phyloP scores from a whole-genome alignment of 1,140 invertebrate species.

The Drosophila rhopaloa region DNA sequence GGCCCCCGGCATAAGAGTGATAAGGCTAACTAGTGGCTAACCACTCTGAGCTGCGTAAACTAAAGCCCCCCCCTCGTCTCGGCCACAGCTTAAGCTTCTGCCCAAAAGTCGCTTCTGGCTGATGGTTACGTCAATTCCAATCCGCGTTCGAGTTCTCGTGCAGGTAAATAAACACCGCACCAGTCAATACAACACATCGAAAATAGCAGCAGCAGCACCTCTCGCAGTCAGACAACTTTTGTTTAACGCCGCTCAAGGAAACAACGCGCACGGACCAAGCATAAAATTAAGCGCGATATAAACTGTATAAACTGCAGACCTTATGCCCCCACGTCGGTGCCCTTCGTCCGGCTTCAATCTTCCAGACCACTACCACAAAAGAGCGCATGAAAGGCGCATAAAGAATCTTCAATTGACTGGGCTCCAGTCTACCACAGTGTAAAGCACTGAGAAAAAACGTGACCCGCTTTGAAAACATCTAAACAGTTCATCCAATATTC shows the following conservation, averaged over 20 bases:
- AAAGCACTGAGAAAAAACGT: conserved; percentile 17
- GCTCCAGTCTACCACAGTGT: conserved; percentile 11
- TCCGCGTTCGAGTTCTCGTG: conserved; percentile 46
- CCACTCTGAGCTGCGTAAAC: conserved; percentile 27
- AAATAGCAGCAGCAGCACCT: conserved; percentile 24
- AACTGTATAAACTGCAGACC: conserved; percentile 75
- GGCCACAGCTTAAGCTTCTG: conserved; percentile 12
- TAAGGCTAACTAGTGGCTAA: conserved; percentile 69
- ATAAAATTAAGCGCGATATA: conserved; percentile 49
- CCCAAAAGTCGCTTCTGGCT: conserved; percentile 25
- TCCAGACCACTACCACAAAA: conserved; percentile 31
- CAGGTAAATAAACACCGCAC: conserved; percentile 46
- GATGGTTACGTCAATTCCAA: conserved; percentile 61
- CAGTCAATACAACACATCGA: conserved; percentile 15
- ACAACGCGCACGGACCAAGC: conserved; percentile 38
- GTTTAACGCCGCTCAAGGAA: conserved; percentile 71
- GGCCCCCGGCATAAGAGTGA: conserved; percentile 54
- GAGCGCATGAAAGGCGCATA: conserved; percentile 66
- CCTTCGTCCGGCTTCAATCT: conserved; percentile 32
- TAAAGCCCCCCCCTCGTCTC: conserved; percentile 6
- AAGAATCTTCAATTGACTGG: conserved; percentile 76
- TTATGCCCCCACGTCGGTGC: conserved; percentile 54
- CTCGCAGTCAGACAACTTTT: conserved; percentile 49
- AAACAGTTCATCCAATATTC: not conserved
- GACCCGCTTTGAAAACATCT: not conserved